Evolutionary conservation across 2,113 vertebrate species (phyloP).

Genomic region (Lophius piscatorius): DNA sequence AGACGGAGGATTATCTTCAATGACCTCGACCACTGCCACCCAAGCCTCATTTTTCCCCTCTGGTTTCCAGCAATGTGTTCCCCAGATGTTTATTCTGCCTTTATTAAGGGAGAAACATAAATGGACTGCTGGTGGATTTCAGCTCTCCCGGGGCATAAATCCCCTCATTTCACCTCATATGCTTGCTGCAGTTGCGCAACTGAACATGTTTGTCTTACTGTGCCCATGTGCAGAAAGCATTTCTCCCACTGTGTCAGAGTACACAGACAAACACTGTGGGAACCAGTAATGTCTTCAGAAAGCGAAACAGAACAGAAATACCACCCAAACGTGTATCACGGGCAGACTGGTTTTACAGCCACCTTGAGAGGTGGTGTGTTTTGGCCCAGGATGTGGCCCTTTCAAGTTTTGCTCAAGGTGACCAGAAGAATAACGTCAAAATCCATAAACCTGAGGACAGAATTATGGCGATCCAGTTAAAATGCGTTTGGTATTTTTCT

Average conservation of each 20-base stretch:
- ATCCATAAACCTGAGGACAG: slow-evolving; percentile 18
- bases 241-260: slow-evolving; percentile 50
- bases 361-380: slow-evolving; percentile 46
- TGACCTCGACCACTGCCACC: slow-evolving; percentile 73
- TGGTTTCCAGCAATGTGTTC: slow-evolving; percentile 76
- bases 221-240: slow-evolving; percentile 52
- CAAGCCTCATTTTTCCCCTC: slow-evolving; percentile 55
- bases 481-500: slow-evolving; percentile 74
- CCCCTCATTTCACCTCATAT: slow-evolving; percentile 62
- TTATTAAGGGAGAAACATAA: slow-evolving; percentile 79
- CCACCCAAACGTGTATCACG: slow-evolving; percentile 50
- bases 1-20: slow-evolving; percentile 69
- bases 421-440: slow-evolving; percentile 53
- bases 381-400: slow-evolving; percentile 37
- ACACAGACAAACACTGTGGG: slow-evolving; percentile 57
- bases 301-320: slow-evolving; percentile 26
- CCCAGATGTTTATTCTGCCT: slow-evolving; percentile 79
- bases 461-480: slow-evolving; percentile 2
- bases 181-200: slow-evolving; percentile 32
- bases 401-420: slow-evolving; percentile 42
- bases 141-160: slow-evolving; percentile 68
- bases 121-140: slow-evolving; percentile 68
- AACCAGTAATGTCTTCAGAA: slow-evolving; percentile 43
- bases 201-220: slow-evolving; percentile 41
- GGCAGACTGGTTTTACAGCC: slow-evolving; percentile 32